Conservation (phyloP, 2,888 invertebrate genomes). For the Heliconius ismenius region DNA sequence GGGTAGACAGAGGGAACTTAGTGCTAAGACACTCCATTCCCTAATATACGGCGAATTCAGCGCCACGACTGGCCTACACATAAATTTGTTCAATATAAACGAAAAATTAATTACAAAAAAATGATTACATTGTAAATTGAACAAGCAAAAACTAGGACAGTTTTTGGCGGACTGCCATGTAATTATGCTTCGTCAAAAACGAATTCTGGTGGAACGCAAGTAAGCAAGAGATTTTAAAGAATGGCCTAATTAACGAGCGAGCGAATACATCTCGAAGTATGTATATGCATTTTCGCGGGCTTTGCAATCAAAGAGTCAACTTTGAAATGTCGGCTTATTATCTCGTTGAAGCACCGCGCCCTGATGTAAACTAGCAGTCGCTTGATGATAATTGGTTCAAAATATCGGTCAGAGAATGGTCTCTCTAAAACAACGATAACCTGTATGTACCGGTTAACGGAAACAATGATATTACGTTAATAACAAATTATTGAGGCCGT, state of each 20-base stretch:
- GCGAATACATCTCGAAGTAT: conserved; percentile 28
- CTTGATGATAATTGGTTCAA: conserved; percentile 29
- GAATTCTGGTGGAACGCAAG: conserved; percentile 28
- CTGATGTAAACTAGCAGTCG: conserved; percentile 13
- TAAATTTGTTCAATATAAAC: conserved; percentile 2
- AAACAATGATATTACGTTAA: conserved; percentile 2
- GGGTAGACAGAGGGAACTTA: too few relatives aligned
- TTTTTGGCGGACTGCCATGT: conserved; percentile 40
- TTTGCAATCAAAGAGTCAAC: conserved; percentile 30
- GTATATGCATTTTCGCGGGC: conserved; percentile 28
- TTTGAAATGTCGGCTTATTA: conserved; percentile 28
- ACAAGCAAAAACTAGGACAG: conserved; percentile 31
- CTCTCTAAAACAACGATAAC: conserved; percentile 8
- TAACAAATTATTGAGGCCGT: background rate
- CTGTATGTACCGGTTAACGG: background rate
- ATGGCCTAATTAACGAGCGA: conserved; percentile 41
- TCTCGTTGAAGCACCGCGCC: conserved; percentile 27
- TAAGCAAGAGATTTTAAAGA: conserved; percentile 32
- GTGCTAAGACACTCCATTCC: too few relatives aligned
- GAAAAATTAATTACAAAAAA: conserved; percentile 9
- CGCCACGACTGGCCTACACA: too few relatives aligned
- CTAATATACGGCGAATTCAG: too few relatives aligned
- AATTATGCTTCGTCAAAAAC: conserved; percentile 37
- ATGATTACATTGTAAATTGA: conserved; percentile 18
- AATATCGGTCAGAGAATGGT: conserved; percentile 39